Evolutionary conservation across 2,113 vertebrate genomes (phyloP).

Genomic region (Collichthys lucidus): DNA sequence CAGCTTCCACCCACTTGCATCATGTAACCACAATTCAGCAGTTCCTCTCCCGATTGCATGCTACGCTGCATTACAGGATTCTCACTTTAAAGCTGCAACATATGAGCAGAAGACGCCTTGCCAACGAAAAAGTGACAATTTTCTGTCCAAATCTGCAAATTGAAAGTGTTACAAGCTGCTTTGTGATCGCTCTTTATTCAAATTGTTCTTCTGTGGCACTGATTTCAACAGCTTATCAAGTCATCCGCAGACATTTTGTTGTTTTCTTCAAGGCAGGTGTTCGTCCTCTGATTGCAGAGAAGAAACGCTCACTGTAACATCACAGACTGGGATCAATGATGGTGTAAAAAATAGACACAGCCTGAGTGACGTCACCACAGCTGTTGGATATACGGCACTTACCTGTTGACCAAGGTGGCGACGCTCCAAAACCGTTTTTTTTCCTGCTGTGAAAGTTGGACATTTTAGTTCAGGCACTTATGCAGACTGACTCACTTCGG

Average conservation of each 20-base stretch:
- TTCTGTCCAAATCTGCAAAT: neutral
- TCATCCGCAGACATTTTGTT: neutral
- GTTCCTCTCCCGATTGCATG: constrained; percentile 29
- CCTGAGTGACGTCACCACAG: too few relatives aligned
- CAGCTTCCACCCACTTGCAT: constrained; percentile 73
- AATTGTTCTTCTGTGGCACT: neutral
- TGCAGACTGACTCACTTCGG: too few relatives aligned
- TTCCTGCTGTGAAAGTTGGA: too few relatives aligned
- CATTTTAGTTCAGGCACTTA: too few relatives aligned
- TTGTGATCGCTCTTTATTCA: constrained; percentile 8
- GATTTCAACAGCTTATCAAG: neutral
- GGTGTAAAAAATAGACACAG: too few relatives aligned
- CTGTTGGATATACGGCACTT: too few relatives aligned
- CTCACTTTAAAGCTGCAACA: constrained; percentile 40
- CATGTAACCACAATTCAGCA: constrained; percentile 63
- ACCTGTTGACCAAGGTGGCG: too few relatives aligned
- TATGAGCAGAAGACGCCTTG: constrained; percentile 35
- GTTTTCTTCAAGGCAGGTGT: constrained; percentile 16
- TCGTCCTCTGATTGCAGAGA: constrained; percentile 25
- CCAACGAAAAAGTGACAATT: neutral
- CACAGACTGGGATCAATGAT: neutral
- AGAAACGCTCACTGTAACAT: constrained; percentile 30
- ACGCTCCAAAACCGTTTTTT: too few relatives aligned
- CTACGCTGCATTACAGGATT: constrained; percentile 11
- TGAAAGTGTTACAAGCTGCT: neutral